Conservation (phyloP, 2,797 vertebrate genomes). For the Melanogrammus aeglefinus region DNA sequence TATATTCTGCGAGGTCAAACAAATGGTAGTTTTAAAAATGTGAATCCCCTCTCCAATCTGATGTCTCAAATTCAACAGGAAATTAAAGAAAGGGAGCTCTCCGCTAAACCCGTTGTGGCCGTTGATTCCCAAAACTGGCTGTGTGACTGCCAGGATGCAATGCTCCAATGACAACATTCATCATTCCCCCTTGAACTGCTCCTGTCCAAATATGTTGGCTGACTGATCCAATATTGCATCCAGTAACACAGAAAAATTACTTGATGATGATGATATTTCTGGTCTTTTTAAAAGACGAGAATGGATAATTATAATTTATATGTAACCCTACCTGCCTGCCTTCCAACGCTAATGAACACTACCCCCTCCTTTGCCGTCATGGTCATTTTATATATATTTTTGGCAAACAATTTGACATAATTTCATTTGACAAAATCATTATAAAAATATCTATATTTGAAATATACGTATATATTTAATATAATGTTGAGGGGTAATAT, state of each 20-base stretch:
- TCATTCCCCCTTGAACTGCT: conserved; percentile 29
- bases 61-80: conserved; percentile 56
- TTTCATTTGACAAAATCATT: neutral
- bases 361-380: neutral
- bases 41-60: conserved; percentile 4
- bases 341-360: neutral
- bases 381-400: neutral
- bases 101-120: conserved; percentile 37
- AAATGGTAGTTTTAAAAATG: neutral
- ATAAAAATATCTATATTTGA: too few relatives aligned
- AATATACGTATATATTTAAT: too few relatives aligned
- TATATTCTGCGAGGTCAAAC: neutral
- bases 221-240: conserved; percentile 47
- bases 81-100: conserved; percentile 62
- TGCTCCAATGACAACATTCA: conserved; percentile 55
- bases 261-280: conserved; percentile 3
- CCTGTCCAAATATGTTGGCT: conserved; percentile 44
- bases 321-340: neutral
- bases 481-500: too few relatives aligned
- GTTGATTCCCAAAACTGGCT: conserved; percentile 55
- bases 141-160: conserved; percentile 52
- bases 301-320: neutral
- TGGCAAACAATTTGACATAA: conserved; percentile 30
- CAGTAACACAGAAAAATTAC: conserved; percentile 42
- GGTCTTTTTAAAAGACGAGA: too few relatives aligned